A percentile compares a stretch with the other conserved stretches of the same genome.
These are phyloP conservation scores for Xenopus laevis DNA, from an alignment of 2,113 vertebrate species.

Conservation along the genomic window DNA sequence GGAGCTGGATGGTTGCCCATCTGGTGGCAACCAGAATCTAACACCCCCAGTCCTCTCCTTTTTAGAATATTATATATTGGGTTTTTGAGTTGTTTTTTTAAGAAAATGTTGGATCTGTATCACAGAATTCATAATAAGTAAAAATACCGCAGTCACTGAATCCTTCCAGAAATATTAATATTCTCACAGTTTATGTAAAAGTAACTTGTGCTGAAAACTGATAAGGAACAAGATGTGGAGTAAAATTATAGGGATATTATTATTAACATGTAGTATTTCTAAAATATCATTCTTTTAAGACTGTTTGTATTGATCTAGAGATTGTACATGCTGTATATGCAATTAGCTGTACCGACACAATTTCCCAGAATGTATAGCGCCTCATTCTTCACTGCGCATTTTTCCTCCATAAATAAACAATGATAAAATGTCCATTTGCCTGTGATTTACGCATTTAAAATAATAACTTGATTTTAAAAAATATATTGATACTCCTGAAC, in stretches of 20 bases:
- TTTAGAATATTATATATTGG: no score
- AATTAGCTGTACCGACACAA: neutral
- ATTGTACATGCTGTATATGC: neutral
- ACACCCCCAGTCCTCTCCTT: no score
- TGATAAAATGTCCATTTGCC: no score
- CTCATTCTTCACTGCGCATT: no score
- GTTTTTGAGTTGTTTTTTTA: no score
- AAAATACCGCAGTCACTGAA: conserved; percentile 50
- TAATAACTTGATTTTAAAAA: no score
- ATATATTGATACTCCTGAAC: no score
- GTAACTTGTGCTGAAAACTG: conserved; percentile 65
- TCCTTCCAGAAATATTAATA: conserved; percentile 61
- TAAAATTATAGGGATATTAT: conserved; percentile 61
- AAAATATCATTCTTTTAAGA: conserved; percentile 63
- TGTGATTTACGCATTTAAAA: no score
- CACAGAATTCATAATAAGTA: neutral
- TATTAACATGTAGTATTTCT: no score
- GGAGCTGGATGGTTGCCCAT: neutral
- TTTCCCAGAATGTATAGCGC: no score
- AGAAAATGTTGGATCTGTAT: neutral
- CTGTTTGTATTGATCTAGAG: neutral
- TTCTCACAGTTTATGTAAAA: conserved; percentile 56
- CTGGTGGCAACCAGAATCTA: no score
- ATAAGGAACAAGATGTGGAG: conserved; percentile 58
- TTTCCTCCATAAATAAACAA: no score